phyloP scores from a whole-genome alignment of 2,797 vertebrate genomes.

The Rousettus madagascariensis region DNA sequence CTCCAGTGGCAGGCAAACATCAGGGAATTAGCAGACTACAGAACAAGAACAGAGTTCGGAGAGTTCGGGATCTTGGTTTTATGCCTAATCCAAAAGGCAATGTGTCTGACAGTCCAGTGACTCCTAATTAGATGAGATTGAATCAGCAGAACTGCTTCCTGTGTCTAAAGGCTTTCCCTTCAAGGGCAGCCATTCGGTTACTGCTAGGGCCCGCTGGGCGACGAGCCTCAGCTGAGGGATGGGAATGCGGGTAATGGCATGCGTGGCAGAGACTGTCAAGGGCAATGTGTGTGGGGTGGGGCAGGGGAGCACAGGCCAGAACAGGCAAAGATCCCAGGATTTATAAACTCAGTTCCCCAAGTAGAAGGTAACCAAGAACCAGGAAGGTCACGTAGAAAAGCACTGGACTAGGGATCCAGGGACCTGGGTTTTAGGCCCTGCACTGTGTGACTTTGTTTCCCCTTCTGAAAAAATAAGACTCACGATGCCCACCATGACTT shows the following conservation, averaged over 20 bases:
- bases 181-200: neutral
- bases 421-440: neutral
- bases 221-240: neutral
- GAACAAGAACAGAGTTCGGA: neutral
- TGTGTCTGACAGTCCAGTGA: constrained; percentile 59
- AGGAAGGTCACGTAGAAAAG: neutral
- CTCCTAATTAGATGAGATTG: constrained; percentile 72
- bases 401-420: neutral
- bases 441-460: neutral
- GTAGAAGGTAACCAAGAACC: neutral
- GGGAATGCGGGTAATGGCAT: neutral
- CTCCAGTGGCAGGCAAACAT: neutral
- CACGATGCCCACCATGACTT: neutral
- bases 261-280: neutral
- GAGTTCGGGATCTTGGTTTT: constrained; percentile 41
- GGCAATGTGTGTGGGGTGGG: neutral
- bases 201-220: constrained; percentile 42
- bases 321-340: neutral
- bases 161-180: constrained; percentile 42
- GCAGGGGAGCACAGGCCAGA: neutral
- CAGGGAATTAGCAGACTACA: neutral
- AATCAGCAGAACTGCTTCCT: constrained; percentile 60
- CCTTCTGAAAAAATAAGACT: neutral
- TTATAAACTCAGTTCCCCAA: neutral
- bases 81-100: constrained; percentile 47